These are phyloP conservation scores for Upupa epops DNA, from an alignment of 2,113 vertebrate genomes.

Conservation along the genomic window DNA sequence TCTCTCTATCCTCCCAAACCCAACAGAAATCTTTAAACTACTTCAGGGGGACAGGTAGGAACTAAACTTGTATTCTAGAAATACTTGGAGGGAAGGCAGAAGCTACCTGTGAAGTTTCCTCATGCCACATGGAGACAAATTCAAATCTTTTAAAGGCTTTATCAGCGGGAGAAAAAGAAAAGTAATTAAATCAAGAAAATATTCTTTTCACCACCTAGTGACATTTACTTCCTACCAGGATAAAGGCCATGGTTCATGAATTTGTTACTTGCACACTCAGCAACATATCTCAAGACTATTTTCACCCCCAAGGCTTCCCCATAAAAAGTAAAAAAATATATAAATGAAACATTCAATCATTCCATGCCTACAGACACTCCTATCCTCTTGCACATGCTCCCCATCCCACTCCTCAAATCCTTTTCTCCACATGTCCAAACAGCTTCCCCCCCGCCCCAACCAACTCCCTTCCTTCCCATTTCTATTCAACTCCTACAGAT, in stretches of 20 bases:
- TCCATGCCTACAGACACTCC: not conserved
- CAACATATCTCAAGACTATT: accelerated
- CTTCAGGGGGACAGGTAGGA: not conserved
- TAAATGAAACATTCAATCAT: not conserved
- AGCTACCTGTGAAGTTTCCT: not conserved
- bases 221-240: not conserved
- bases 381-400: not conserved
- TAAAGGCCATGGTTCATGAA: not conserved
- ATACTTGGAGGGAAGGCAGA: not conserved
- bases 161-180: not conserved
- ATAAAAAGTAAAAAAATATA: not conserved
- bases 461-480: not conserved
- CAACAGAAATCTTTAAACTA: not conserved
- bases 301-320: not conserved
- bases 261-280: not conserved
- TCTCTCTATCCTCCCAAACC: not conserved
- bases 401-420: accelerated
- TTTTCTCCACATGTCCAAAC: not conserved
- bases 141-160: not conserved
- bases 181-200: not conserved
- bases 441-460: not conserved
- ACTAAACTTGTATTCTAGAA: not conserved
- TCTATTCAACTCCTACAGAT: not conserved
- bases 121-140: not conserved
- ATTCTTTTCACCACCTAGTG: not conserved